phyloP scores from a whole-genome alignment of 2,797 vertebrate species.

The Betta splendens region DNA sequence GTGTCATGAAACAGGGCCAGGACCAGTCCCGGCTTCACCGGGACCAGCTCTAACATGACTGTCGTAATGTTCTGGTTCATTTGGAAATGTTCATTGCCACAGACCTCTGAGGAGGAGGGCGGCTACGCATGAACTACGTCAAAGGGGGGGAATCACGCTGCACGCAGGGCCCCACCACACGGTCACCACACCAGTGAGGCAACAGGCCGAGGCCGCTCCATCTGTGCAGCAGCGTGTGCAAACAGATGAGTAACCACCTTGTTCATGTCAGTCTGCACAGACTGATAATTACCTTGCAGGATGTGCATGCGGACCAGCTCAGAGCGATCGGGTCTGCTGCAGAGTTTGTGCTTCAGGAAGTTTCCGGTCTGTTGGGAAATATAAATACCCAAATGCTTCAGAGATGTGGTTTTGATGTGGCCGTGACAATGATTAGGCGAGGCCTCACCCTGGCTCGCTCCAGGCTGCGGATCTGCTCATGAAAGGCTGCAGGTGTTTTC shows the following conservation, averaged over 20 bases:
- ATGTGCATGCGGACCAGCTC: conserved; percentile 98
- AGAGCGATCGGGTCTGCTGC: conserved; percentile 90
- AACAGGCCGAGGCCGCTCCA: too few species aligned
- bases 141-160: too few species aligned
- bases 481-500: conserved; percentile 95
- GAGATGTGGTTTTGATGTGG: conserved; percentile 1
- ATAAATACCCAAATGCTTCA: not conserved
- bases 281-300: conserved; percentile 86
- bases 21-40: too few species aligned
- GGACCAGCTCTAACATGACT: too few species aligned
- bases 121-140: too few species aligned
- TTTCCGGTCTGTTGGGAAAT: conserved; percentile 87
- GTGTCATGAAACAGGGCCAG: too few species aligned
- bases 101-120: too few species aligned
- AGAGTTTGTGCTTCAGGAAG: conserved; percentile 97
- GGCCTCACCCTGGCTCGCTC: conserved; percentile 93
- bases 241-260: conserved; percentile 31
- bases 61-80: too few species aligned
- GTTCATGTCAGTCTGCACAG: conserved; percentile 32
- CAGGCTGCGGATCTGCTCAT: conserved; percentile 95
- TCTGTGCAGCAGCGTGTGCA: too few species aligned
- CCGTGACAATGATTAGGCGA: not conserved
- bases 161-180: too few species aligned
- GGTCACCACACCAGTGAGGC: too few species aligned
- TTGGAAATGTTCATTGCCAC: too few species aligned